Evolutionary conservation across 2,113 vertebrate species (phyloP).

Genomic region (Ancistrus triradiatus): DNA sequence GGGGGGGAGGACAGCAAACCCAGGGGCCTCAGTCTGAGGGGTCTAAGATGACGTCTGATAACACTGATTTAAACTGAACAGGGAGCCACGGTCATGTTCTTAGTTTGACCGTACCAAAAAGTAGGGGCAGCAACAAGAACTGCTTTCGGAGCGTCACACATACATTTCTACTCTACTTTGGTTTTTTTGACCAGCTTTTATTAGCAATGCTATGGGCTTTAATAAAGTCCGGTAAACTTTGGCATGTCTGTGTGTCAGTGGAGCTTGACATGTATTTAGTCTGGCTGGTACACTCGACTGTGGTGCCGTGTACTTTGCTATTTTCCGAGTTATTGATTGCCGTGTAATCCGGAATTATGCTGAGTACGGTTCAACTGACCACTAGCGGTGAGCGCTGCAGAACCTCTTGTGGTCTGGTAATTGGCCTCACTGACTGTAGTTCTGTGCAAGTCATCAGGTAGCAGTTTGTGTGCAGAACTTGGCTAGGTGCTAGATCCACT

Average conservation of each 20-base stretch:
- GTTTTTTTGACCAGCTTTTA: not conserved
- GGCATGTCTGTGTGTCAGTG: not conserved
- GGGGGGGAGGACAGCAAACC: not conserved
- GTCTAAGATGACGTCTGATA: conserved; percentile 36
- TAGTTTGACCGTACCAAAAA: conserved; percentile 16
- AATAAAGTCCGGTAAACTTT: not conserved
- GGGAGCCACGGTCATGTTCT: conserved; percentile 8
- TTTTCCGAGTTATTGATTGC: conserved; percentile 60
- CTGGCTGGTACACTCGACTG: conserved; percentile 15
- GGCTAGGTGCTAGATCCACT: no score
- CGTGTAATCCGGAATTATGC: conserved; percentile 64
- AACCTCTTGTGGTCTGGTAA: conserved; percentile 55
- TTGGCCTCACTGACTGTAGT: conserved; percentile 57
- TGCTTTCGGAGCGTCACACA: not conserved
- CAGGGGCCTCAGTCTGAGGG: conserved; percentile 11
- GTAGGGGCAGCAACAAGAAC: not conserved
- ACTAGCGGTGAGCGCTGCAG: conserved; percentile 68
- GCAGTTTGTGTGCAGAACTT: no score
- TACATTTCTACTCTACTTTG: not conserved
- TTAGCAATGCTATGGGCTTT: not conserved
- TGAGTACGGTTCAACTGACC: conserved; percentile 64
- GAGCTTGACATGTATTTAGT: conserved; percentile 24
- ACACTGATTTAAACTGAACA: conserved; percentile 27
- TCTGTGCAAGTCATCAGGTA: not conserved
- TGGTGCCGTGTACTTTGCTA: conserved; percentile 21